Evolutionary conservation across 1,140 invertebrate species (phyloP), one percentile per base, ranked within the genome.

Genomic region (Drosophila arawakana): DNA sequence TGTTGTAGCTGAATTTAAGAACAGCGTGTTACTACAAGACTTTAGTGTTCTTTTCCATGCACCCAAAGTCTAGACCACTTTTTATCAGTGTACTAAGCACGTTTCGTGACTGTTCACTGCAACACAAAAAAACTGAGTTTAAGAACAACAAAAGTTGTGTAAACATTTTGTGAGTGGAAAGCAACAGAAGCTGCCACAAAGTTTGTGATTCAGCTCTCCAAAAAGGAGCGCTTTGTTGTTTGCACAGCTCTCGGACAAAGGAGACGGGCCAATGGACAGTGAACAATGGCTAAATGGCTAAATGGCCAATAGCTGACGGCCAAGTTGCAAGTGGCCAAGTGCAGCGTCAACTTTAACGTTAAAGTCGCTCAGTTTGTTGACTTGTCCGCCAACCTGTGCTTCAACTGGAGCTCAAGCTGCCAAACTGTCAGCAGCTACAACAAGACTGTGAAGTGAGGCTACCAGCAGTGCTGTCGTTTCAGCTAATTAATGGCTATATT

Each of bases 311-410:
- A n/a, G 30, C 30, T 35, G 15, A 11, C 11, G 39, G 39, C 39
- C 47, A 61, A 62, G 78, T 78, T n/a, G n/a, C n/a, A n/a, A n/a
- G n/a, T n/a, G 39, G 39, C 39, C 47, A 61, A 62, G 78, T 78
- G 65, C 67, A 54, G 62, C 61, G 47, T 68, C 71, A 80, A 75
- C 57, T 10, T 58, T 61, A 73, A 78, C 76, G 81, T 78, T 75
- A 74, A 84, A 30, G 25, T 30, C 70, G 73, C 88, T 78, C 83
- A 88, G 84, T 89, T 89, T 89, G 84, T 89, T 89, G 84, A 89
- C 84, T 89, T 77, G 80, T 74, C 73, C 65, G 68, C 60, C 81
- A 83, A 83, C 81, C 73, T 81, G 81, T 63, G 65, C 78, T 74
- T 73, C 68, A 82, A 81, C 72, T 76, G 79, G 68, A 86, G 41